Conservation (phyloP, 2,113 vertebrate species). For the Halichoerus grypus region DNA sequence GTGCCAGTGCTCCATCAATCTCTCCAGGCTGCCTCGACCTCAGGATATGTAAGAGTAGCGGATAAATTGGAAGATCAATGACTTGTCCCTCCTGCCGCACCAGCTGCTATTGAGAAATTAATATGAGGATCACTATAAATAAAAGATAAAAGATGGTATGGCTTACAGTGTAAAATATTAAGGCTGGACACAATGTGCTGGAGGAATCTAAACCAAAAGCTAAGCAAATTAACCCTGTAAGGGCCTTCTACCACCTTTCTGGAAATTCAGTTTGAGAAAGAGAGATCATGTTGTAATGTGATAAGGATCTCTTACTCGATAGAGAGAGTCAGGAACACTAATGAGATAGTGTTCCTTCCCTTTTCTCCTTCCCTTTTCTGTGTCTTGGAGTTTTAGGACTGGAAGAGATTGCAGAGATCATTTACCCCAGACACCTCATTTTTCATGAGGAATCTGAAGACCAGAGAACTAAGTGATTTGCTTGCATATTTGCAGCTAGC, state of each 20-base stretch:
- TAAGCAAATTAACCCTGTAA: conserved; percentile 86
- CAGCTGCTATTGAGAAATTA: conserved; percentile 92
- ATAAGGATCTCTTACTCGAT: background rate
- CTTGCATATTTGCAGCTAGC: background rate
- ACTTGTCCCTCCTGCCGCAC: conserved; percentile 87
- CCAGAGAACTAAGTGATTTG: background rate
- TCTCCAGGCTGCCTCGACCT: conserved; percentile 84
- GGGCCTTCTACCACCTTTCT: background rate
- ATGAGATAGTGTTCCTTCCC: background rate
- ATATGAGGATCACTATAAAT: conserved; percentile 91
- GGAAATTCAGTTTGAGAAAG: background rate
- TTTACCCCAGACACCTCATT: background rate
- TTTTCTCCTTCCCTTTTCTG: background rate
- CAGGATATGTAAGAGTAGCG: conserved; percentile 86
- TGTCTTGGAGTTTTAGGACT: background rate
- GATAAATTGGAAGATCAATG: conserved; percentile 92
- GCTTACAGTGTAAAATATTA: conserved; percentile 91
- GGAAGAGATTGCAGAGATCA: background rate
- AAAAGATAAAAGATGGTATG: conserved; percentile 92
- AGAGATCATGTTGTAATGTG: background rate
- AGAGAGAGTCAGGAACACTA: background rate
- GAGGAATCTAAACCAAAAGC: conserved; percentile 85
- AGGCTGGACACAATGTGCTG: conserved; percentile 85
- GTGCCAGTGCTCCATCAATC: conserved; percentile 86
- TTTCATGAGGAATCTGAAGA: background rate